Evolutionary conservation across 2,113 vertebrate genomes (phyloP).

Genomic region (Anhinga anhinga): DNA sequence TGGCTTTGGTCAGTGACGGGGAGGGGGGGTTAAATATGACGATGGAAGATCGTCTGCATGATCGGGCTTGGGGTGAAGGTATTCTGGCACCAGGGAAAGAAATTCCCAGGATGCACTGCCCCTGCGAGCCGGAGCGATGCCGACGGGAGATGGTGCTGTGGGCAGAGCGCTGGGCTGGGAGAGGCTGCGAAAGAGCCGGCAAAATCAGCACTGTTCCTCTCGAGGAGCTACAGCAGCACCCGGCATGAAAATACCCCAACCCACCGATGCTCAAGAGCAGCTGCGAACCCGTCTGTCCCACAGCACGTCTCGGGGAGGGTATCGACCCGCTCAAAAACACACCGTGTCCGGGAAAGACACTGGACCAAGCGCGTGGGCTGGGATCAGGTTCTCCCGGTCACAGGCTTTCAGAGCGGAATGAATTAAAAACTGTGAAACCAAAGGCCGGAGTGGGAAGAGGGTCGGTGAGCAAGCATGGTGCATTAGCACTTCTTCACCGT

Average conservation of each 20-base stretch:
- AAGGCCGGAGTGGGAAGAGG: not conserved
- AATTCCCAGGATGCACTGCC: constrained; percentile 29
- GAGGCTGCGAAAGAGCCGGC: not conserved
- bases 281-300: rapidly evolving
- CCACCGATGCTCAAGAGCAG: rapidly evolving
- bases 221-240: not conserved
- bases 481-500: rapidly evolving
- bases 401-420: not conserved
- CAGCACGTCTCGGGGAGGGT: rapidly evolving
- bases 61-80: not conserved
- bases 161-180: not conserved
- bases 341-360: rapidly evolving
- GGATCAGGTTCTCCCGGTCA: not conserved
- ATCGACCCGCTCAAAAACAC: rapidly evolving
- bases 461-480: rapidly evolving
- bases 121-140: not conserved
- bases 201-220: not conserved
- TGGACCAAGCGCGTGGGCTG: rapidly evolving
- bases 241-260: rapidly evolving
- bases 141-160: constrained; percentile 46
- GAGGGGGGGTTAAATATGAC: not conserved
- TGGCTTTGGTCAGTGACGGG: not conserved
- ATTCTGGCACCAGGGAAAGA: not conserved
- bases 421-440: not conserved
- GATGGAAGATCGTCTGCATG: not conserved